Conservation (phyloP, 2,113 vertebrate genomes). For the Brevimyrus niger region DNA sequence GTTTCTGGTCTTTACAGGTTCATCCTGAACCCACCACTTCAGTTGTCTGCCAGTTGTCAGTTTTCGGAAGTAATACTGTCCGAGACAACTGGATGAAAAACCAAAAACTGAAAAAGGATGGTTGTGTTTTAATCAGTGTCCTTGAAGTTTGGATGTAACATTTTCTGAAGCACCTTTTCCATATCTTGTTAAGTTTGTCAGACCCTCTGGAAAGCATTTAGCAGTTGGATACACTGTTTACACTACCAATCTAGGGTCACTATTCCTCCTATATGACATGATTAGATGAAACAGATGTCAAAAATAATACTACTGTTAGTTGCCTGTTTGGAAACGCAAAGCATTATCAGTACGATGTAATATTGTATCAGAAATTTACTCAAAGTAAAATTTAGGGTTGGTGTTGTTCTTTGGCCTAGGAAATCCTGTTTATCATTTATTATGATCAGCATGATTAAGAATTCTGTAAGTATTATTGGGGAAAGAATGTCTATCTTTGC, state of each 20-base stretch:
- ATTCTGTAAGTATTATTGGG: slow-evolving; percentile 21
- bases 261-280: neutral
- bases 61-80: neutral
- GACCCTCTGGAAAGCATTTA: neutral
- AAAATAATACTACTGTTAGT: neutral
- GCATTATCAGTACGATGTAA: neutral
- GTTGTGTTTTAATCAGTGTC: neutral
- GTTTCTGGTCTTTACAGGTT: neutral
- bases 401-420: slow-evolving; percentile 41
- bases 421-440: slow-evolving; percentile 51
- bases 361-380: slow-evolving; percentile 42
- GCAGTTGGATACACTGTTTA: neutral
- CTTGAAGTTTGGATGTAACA: neutral
- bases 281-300: neutral
- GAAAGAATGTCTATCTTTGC: neutral
- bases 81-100: neutral
- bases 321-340: slow-evolving; percentile 32
- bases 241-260: neutral
- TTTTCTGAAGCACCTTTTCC: neutral
- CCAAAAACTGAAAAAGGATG: neutral
- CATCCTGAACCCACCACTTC: neutral
- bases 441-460: slow-evolving; percentile 54
- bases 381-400: slow-evolving; percentile 54
- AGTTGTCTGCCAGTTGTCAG: neutral
- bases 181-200: neutral